Base-by-base conservation (phyloP, 2,113 vertebrate species). In the Pseudopipra pipra region DNA sequence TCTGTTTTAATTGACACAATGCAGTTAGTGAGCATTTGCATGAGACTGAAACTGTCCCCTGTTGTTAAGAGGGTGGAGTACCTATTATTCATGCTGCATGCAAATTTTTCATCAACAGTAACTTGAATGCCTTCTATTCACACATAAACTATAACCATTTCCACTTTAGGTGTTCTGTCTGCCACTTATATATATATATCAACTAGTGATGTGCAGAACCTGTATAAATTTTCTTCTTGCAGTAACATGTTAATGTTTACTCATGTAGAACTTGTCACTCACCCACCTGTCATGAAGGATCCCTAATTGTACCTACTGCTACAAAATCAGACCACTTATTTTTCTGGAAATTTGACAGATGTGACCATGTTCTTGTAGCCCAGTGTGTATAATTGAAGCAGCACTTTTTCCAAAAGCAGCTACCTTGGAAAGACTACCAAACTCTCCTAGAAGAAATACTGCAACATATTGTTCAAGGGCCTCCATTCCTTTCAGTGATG, bases 1-100 rank as follows among this genome's bases (percentile, higher is more conserved):
- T 90, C 70, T 95, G 54, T 87, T 75, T 79, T 72, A 89, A 87
- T n/a, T 78, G 62, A 51, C 43, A 89, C 22, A 35, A 58, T 63
- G 12, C 33, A 70, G 16, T 25, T 66, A 76, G 30, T 24, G 30
- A 91, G 3, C 3, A 81, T 93, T 94, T 80, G 14, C 59, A 59
- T 61, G 41, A 90, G 47, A 63, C 43, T 77, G 85, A 87, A 95
- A 49, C 15, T 79, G 22, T 65, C 23, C 37, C 49, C 39, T 63
- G 39, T 76, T 88, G 28, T 70, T 79, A 74, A 55, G 24, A 65
- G 49, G 37, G 39, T 82, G 9, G 33, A 94, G 73, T 66, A 65
- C 4, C 37, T 51, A 44, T 74, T 82, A 78, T 28, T 89, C 49
- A 85, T 68, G 12, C 25, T 35, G 43, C 91, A 93, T 72, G 37